Evolutionary conservation across 2,797 vertebrate genomes (phyloP).

Genomic region (Gallirallus australis): DNA sequence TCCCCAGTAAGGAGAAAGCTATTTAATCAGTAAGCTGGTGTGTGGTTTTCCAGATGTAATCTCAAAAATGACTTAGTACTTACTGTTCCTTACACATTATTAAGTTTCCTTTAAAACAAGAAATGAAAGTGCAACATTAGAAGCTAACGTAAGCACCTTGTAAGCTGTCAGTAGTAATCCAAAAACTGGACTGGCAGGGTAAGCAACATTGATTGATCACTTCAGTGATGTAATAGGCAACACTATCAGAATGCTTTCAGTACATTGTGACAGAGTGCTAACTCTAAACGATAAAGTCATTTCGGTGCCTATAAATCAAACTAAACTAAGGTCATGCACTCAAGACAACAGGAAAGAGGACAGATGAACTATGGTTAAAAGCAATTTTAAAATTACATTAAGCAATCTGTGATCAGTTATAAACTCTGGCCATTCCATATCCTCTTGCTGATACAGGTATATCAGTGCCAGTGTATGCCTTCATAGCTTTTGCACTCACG

Average conservation of each 20-base stretch:
- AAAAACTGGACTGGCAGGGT: neutral
- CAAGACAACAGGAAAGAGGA: neutral
- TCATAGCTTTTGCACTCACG: neutral
- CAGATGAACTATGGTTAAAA: neutral
- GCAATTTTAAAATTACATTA: neutral
- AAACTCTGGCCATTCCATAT: neutral
- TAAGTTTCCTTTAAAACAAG: neutral
- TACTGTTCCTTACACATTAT: neutral
- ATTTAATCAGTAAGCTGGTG: neutral
- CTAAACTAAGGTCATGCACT: neutral
- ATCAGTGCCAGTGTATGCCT: neutral
- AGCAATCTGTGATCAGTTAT: neutral
- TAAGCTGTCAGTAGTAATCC: neutral
- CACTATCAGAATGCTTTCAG: neutral
- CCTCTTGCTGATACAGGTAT: neutral
- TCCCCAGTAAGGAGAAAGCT: neutral
- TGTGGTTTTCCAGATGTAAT: neutral
- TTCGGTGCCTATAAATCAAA: neutral
- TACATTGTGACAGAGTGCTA: accelerated
- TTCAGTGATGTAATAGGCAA: neutral
- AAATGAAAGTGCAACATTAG: neutral
- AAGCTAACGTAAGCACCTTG: neutral
- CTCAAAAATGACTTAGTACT: neutral
- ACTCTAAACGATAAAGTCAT: neutral
- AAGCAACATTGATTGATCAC: neutral